Conservation (phyloP, 2,797 vertebrate genomes). For the Melanotaenia parkinsoni region DNA sequence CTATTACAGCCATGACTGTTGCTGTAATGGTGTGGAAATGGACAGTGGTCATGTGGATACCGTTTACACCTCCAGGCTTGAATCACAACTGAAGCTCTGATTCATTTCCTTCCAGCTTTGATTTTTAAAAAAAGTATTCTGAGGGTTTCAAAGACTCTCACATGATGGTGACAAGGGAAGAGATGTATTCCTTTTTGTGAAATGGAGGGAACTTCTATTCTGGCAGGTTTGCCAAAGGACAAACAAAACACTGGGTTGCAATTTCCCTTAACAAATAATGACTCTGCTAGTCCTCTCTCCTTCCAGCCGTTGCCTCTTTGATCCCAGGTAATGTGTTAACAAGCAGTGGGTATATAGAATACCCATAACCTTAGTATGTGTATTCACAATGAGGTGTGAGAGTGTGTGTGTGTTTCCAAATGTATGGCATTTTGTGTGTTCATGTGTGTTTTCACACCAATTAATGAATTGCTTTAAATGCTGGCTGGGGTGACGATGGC, state of each 20-base stretch:
- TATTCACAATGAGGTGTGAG: slow-evolving; percentile 52
- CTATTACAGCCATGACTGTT: slow-evolving; percentile 77
- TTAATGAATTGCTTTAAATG: slow-evolving; percentile 82
- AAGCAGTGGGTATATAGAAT: slow-evolving; percentile 69
- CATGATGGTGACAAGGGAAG: slow-evolving; percentile 61
- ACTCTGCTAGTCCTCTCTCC: slow-evolving; percentile 51
- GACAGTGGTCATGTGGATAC: slow-evolving; percentile 77
- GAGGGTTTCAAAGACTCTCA: slow-evolving; percentile 75
- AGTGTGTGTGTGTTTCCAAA: slow-evolving; percentile 48
- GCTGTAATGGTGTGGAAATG: slow-evolving; percentile 78
- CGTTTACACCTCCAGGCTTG: slow-evolving; percentile 69
- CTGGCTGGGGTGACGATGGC: slow-evolving; percentile 77
- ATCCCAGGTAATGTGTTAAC: slow-evolving; percentile 82
- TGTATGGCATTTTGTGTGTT: slow-evolving; percentile 50
- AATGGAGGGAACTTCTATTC: slow-evolving; percentile 49
- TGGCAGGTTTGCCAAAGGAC: slow-evolving; percentile 67
- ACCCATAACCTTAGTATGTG: slow-evolving; percentile 67
- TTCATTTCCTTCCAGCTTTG: slow-evolving; percentile 76
- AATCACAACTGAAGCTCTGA: slow-evolving; percentile 69
- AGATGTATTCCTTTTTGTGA: slow-evolving; percentile 55
- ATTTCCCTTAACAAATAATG: slow-evolving; percentile 76
- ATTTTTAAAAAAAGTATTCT: slow-evolving; percentile 56
- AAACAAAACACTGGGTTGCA: slow-evolving; percentile 70
- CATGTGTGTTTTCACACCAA: slow-evolving; percentile 81
- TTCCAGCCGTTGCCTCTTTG: slow-evolving; percentile 68